A percentile compares a stretch with the other conserved stretches of the same genome.
Conservation (phyloP, 2,888 invertebrate genomes). For the Lasioglossum leucozonium region DNA sequence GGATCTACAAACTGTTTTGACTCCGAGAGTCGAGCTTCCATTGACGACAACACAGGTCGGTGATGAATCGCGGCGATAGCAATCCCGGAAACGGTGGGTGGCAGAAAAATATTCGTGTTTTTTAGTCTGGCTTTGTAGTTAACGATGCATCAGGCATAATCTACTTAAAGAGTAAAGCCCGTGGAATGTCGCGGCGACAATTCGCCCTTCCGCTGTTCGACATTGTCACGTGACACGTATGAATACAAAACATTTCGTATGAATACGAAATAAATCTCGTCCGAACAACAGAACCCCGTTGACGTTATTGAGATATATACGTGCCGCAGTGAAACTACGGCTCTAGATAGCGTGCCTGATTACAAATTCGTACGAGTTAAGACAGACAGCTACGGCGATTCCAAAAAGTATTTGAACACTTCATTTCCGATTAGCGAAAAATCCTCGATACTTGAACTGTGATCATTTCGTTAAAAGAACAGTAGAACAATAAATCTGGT, state of each 20-base stretch:
- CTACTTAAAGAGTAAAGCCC: slow-evolving; percentile 23
- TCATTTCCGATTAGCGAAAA: too few relatives aligned
- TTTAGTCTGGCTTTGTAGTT: not conserved
- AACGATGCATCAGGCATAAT: slow-evolving; percentile 28
- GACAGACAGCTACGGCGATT: not conserved
- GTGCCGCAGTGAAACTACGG: slow-evolving; percentile 1
- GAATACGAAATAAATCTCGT: slow-evolving; percentile 62
- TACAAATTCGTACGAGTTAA: not conserved
- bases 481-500: too few relatives aligned
- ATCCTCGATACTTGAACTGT: too few relatives aligned
- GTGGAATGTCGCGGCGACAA: slow-evolving; percentile 16
- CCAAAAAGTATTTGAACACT: too few relatives aligned
- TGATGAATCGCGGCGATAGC: not conserved
- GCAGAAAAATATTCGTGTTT: slow-evolving; percentile 20
- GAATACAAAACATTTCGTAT: slow-evolving; percentile 36
- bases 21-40: not conserved
- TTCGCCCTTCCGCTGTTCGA: slow-evolving; percentile 39
- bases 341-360: not conserved
- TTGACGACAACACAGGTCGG: too few relatives aligned
- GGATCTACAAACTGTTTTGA: not conserved
- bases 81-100: not conserved
- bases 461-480: too few relatives aligned
- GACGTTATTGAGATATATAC: slow-evolving; percentile 54
- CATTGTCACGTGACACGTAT: slow-evolving; percentile 28
- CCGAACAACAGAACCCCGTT: slow-evolving; percentile 36